Evolutionary conservation across 2,113 vertebrate genomes (phyloP), one percentile per base, ranked within the genome.

Genomic region (Morone saxatilis): DNA sequence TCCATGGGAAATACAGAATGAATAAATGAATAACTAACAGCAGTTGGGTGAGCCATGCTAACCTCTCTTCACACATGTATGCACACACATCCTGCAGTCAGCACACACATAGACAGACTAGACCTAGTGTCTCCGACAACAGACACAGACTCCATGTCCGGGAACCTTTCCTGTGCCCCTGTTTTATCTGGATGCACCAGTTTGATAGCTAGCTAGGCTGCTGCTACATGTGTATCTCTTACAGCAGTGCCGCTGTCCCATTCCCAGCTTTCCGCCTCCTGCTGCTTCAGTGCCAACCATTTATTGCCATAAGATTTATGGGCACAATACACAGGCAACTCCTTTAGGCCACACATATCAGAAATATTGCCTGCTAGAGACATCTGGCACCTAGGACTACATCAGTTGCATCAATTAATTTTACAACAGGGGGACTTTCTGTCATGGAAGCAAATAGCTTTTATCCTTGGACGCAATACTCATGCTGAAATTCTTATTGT

Each of bases 301-400:
- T 85, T 45, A 86, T 75, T 79, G 31, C n/a, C 13, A 13, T 63
- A 43, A 72, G 72, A 89, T 85, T 88, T 86, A 86, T 78, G 20
- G 16, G 22, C 41, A 78, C 51, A 70, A 71, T 79, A 72, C 54
- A 62, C 25, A 50, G 19, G 56, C 48, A 76, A 43, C 54, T 75
- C 54, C 74, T 85, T 45, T 14, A 78, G 62, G 63, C 80, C 54
- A 62, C 47, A 78, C 59, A 66, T 78, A 82, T 86, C 73, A 80
- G 66, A 89, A 71, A 77, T 78, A 81, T 65, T 72, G 53, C 50
- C 41, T 74, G 53, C 56, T 76, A 8, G 22, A 85, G 69, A 85
- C 62, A 83, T 85, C 56, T 68, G 71, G 51, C 51, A 83, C 47
- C 67, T 81, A 47, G 53, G 76, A 70, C 50, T 53, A 66, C 83